A percentile compares a stretch with the other conserved stretches of the same genome.
These are phyloP conservation scores for Cydia fagiglandana DNA, from an alignment of 1,140 invertebrate genomes.

Conservation along the genomic window DNA sequence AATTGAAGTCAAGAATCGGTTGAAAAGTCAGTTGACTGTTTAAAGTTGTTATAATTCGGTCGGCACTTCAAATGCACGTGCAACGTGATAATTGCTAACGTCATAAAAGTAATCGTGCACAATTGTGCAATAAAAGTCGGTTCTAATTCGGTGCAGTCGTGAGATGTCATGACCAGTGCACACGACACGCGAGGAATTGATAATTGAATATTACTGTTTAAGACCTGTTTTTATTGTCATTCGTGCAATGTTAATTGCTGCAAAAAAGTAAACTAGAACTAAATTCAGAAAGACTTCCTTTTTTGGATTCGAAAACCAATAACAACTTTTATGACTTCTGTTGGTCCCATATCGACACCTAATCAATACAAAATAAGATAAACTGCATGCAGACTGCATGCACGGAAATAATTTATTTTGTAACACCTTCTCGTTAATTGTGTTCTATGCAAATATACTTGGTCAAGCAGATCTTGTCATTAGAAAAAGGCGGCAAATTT, in stretches of 20 bases:
- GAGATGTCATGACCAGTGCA: constrained; percentile 6
- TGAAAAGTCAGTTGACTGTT: background rate
- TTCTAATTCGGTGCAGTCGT: background rate
- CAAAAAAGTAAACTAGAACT: no score
- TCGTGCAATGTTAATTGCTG: no score
- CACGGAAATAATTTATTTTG: no score
- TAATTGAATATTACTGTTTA: background rate
- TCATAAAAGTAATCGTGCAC: constrained; percentile 4
- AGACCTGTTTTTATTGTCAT: background rate
- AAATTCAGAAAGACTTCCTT: background rate
- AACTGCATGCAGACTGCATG: no score
- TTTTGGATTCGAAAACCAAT: background rate
- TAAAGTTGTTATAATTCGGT: background rate
- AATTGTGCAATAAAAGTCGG: background rate
- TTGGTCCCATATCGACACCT: no score
- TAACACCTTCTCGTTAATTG: no score
- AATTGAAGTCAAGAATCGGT: background rate
- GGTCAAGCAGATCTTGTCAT: no score
- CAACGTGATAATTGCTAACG: constrained; percentile 4
- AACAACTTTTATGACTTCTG: no score
- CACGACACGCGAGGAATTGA: background rate
- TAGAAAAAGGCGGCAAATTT: no score
- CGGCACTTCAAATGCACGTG: constrained; percentile 9
- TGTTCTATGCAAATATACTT: no score
- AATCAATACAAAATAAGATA: no score